Evolutionary conservation across 1,140 invertebrate genomes (phyloP).

Genomic region (Monochamus saltuarius): DNA sequence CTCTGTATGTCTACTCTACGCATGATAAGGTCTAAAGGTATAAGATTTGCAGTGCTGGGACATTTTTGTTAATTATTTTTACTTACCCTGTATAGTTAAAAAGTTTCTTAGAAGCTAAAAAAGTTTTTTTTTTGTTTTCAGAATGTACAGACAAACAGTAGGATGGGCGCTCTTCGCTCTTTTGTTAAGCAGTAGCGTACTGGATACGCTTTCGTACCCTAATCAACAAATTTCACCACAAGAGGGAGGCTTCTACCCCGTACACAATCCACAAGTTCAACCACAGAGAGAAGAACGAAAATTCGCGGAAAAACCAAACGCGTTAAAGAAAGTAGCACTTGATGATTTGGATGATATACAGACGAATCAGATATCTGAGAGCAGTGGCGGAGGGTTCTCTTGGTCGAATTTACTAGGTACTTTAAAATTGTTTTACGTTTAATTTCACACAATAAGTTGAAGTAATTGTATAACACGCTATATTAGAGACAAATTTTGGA

Average conservation of each 20-base stretch:
- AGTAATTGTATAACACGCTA: no score
- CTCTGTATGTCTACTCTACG: no score
- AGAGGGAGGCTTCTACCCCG: constrained; percentile 27
- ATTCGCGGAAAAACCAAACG: constrained; percentile 84
- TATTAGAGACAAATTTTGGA: no score
- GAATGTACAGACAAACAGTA: constrained; percentile 54
- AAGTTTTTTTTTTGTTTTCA: constrained; percentile 32
- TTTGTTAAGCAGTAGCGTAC: constrained; percentile 56
- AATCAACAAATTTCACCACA: constrained; percentile 43
- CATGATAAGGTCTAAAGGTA: no score
- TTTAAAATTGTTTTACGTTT: constrained; percentile 16
- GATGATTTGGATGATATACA: constrained; percentile 80
- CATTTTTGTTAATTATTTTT: not conserved
- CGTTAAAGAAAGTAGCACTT: constrained; percentile 79
- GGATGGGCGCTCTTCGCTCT: constrained; percentile 58
- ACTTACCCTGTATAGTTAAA: not conserved
- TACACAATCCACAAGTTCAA: constrained; percentile 54
- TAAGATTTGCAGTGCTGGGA: no score
- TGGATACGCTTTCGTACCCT: constrained; percentile 59
- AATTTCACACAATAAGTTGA: no score
- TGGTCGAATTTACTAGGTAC: constrained; percentile 81
- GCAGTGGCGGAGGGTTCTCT: constrained; percentile 70
- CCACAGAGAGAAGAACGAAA: constrained; percentile 66
- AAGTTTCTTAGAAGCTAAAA: not conserved
- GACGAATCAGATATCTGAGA: constrained; percentile 74